Base-by-base conservation (phyloP, 2,888 invertebrate species). In the Aquatica leii region DNA sequence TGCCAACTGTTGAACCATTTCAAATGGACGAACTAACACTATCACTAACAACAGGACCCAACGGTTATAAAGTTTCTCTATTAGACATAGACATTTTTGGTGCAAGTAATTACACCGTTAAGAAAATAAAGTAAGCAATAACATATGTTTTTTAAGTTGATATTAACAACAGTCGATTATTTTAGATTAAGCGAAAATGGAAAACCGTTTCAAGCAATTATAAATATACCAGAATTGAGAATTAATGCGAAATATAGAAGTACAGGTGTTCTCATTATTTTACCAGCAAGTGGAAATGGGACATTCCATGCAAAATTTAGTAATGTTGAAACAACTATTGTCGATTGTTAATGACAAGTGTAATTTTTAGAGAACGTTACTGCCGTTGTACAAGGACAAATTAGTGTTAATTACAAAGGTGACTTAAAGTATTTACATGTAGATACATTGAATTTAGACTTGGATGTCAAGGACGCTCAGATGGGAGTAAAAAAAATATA, bases 271-370 rank as follows among this genome's bases (percentile, higher is more conserved):
- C 78, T 90, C 43, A 84, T 90, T 64, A 90, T 90, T 65, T 83
- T 90, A 48, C 90, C 90, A 6, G 90, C 90, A 0, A 88, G 87
- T 67, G 90, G 90, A 59, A 88, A 88, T 66, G 90, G 90, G 21
- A 88, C 88, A 6, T 90, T 90, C 74, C 85, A 87, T 74, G 89
- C 88, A 41, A 80, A 83, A 52, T 86, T 90, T 72, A 86, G 87
- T 86, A 79, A 75, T 17, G 2, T 43, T 14, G 3, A n/a, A 12
- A 12, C 14, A 3, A 40, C 12, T 12, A 40, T 31, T 11, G 9
- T 9, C 40, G n/a, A 9, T 6, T 18, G 46, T 49, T 18, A 15
- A 43, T 21, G 9, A 17, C 6, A 34, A 15, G 18, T 20, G 6
- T 40, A 37, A 49, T 59, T 78, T 79, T 34, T 71, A 86, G 88